Evolutionary conservation across 2,888 invertebrate genomes (phyloP), one percentile per base, ranked within the genome.

Genomic region (Synergus japonicus): DNA sequence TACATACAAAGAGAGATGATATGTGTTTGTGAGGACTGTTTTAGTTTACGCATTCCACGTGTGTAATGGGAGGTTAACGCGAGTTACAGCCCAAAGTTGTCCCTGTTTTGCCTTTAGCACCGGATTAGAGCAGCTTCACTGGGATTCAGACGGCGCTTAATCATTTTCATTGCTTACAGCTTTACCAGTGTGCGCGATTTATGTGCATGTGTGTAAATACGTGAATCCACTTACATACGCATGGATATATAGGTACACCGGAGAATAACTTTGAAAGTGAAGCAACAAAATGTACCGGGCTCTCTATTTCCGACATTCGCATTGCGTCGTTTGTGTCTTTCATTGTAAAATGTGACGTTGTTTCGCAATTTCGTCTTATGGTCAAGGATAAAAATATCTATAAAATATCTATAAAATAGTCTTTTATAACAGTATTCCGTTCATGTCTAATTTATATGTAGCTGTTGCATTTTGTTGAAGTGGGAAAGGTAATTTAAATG

Each of bases 61-160:
- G 79, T 85, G 86, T 87, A 87, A 87, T 85, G 85, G 85, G 84
- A 85, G 85, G 88, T 85, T 86, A 86, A 86, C 84, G 84, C 84
- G 83, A 86, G 83, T 84, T 86, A 83, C 85, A 85, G 82, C 83
- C 85, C 83, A 81, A 86, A 89, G 87, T 88, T 87, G 88, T 88
- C 88, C 86, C 87, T 87, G 88, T 90, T 91, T 90, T 88, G 89
- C 88, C 89, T 90, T 89, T 89, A 89, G 88, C 88, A 86, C 84
- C 86, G 90, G 89, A 91, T 91, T 90, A 90, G 88, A 87, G 87
- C 86, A 89, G 90, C 88, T 90, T 90, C 88, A 86, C 87, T 83
- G 86, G 87, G 89, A 89, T 87, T 89, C 89, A 85, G 83, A 86
- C 84, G 83, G 83, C 89, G 91, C 87, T 91, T 90, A 91, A 91